Base-by-base conservation (phyloP, 2,888 invertebrate genomes). In the Vanessa cardui region DNA sequence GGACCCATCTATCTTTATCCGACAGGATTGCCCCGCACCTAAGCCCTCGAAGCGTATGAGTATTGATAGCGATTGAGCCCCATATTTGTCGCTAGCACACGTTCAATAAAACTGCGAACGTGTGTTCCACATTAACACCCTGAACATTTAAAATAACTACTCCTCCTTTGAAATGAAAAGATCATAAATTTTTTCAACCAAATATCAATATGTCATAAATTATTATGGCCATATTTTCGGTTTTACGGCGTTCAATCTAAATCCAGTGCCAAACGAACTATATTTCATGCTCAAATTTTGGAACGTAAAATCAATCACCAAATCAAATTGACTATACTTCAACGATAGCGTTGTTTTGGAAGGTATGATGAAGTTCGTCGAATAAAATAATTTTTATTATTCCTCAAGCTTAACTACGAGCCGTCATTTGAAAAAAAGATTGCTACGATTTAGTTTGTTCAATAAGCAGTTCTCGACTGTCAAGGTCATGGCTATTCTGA, bases 401-500 rank as follows among this genome's bases (percentile, higher is more conserved):
- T 39, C 4, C 4, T 39, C 12, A 39, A 39, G 15, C 54, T 18
- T 54, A 8, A 62, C 31, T 39, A 3, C 8, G 31, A 18, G 26
- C 21, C 15, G 20, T 15, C 15, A 50, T 58, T 39, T 39, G 31
- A 20, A 45, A 56, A 66, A n/a, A 61, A 61, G 62, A 64, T 60
- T 44, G 44, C 66, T 68, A 66, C 58, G 70, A 69, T 69, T 73
- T 73, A 73, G 59, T 75, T 71, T 74, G 69, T 73, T 72, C 75
- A 76, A 72, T 74, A 74, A 69, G 60, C 66, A 64, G 52, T 70
- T 77, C 77, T 74, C 76, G 76, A 82, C 79, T 87, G 83, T 87
- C 90, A 90, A 91, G 89, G 90, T 81, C 86, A 86, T 80, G 78
- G 82, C 84, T 88, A 86, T 90, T 91, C 90, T 84, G 76, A 87